Evolutionary conservation across 1,140 invertebrate species (phyloP), one percentile per base, ranked within the genome.

Genomic region (Ostrea denselamellosa): DNA sequence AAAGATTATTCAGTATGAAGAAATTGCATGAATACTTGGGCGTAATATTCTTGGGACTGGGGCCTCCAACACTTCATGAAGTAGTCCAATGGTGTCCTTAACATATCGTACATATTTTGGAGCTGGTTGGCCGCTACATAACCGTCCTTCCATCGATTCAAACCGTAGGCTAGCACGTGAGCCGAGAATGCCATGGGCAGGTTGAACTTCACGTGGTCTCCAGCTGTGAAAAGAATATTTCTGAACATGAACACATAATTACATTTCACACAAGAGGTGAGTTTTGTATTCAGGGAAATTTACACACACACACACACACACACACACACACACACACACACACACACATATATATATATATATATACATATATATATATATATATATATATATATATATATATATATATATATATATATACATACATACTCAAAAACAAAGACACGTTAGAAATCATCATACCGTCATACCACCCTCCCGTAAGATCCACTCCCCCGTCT

Each of bases 181-280:
- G 95, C 96, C 0, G 96, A 95, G 62, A 93, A 95, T 0, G 96
- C 96, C 96, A 96, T 96, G 0, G 96, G 96, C 89, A 96, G 96
- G 4, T 96, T 95, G 90, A 96, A 97, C 92, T 97, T 97, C 0
- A 97, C 96, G 88, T 95, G 96, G 91, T 97, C 96, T 44, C 96
- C 96, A 86, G 96, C 96, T 96, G 89, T 28, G 14, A 25, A 28
- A 28, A 34, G 95, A 94, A 94, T 5, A 86, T 12, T 25, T 12
- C 12, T 54, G 62, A 0, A 34, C 34, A 65, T 28, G 34, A 44
- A 44, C 34, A 44, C 5, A 44, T 5, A 44, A 44, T 1, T 44
- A 44, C 1, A 44, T 44, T 44, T 44, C 5, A 44, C 34, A 5
- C 34, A 44, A 2, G 34, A 5, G 34, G 2, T 44, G 34, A 2